A percentile compares a stretch with the other conserved stretches of the same genome.
These are phyloP conservation scores for Pristionchus japonicus DNA, from an alignment of 2,888 invertebrate species.

Conservation along the genomic window DNA sequence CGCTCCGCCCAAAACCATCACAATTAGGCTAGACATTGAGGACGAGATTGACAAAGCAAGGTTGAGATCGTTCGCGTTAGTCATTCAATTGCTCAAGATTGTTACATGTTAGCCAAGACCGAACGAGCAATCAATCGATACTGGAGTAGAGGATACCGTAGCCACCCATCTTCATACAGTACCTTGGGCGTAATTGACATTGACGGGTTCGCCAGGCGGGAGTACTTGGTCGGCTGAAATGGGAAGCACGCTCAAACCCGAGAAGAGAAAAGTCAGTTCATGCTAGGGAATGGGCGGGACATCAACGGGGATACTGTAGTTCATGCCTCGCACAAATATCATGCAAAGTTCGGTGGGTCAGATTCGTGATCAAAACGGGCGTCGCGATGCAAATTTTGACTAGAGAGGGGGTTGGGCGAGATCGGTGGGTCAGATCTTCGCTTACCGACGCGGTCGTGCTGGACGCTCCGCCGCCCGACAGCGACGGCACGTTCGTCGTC, in stretches of 20 bases:
- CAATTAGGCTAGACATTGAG: not conserved
- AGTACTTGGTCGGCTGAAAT: constrained; percentile 46
- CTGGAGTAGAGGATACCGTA: not conserved
- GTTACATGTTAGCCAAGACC: not conserved
- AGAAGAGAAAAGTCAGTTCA: not conserved
- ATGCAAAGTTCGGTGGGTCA: constrained; percentile 27
- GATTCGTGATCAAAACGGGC: not conserved
- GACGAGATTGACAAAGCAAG: not conserved
- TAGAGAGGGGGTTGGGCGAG: not conserved
- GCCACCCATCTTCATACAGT: too few species aligned
- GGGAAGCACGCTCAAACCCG: not conserved
- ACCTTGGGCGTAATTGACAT: constrained; percentile 36
- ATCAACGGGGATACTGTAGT: not conserved
- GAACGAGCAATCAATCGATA: not conserved
- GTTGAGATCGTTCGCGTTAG: not conserved
- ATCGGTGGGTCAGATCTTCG: not conserved
- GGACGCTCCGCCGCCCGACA: constrained; percentile 31
- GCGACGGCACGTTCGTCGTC: constrained; percentile 49
- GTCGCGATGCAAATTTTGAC: not conserved
- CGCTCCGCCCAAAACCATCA: not conserved
- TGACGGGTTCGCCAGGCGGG: constrained; percentile 18
- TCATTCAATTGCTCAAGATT: not conserved
- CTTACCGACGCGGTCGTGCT: constrained; percentile 27
- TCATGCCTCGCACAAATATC: not conserved
- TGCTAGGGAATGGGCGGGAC: not conserved